Evolutionary conservation across 2,888 invertebrate species (phyloP).

Genomic region (Caenorhabditis afra): DNA sequence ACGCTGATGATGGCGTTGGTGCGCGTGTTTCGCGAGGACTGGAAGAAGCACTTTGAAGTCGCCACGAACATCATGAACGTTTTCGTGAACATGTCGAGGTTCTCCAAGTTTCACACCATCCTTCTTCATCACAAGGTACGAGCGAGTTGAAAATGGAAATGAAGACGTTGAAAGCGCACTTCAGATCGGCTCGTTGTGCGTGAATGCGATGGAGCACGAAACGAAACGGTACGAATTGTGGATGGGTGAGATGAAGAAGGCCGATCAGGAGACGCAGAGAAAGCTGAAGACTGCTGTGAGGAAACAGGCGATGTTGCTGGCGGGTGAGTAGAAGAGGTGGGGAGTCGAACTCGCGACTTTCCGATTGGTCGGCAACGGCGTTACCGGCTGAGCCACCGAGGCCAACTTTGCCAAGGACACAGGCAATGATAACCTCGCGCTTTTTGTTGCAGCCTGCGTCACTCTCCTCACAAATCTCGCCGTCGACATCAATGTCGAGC

Average conservation of each 20-base stretch:
- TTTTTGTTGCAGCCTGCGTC: constrained; percentile 86
- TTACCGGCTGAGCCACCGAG: not conserved
- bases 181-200: constrained; percentile 89
- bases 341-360: no score
- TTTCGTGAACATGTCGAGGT: constrained; percentile 97
- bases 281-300: constrained; percentile 91
- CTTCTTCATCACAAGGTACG: constrained; percentile 94
- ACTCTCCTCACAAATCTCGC: constrained; percentile 95
- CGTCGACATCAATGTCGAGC: constrained; percentile 94
- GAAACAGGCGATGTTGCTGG: constrained; percentile 93
- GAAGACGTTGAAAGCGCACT: not conserved
- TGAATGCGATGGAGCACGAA: constrained; percentile 97
- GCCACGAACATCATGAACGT: constrained; percentile 96
- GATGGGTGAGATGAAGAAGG: constrained; percentile 83
- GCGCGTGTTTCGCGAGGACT: constrained; percentile 95
- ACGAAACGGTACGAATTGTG: constrained; percentile 93
- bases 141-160: not conserved
- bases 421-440: constrained; percentile 3
- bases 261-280: constrained; percentile 81
- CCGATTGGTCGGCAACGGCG: no score
- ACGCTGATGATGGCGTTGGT: constrained; percentile 95
- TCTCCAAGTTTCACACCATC: constrained; percentile 93
- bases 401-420: not conserved
- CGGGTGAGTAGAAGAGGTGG: constrained; percentile 82
- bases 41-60: constrained; percentile 95